Percentiles rank a stretch among this genome's conserved stretches.
Evolutionary conservation across 2,888 invertebrate species (phyloP).

Genomic region (Galerucella calmariensis): DNA sequence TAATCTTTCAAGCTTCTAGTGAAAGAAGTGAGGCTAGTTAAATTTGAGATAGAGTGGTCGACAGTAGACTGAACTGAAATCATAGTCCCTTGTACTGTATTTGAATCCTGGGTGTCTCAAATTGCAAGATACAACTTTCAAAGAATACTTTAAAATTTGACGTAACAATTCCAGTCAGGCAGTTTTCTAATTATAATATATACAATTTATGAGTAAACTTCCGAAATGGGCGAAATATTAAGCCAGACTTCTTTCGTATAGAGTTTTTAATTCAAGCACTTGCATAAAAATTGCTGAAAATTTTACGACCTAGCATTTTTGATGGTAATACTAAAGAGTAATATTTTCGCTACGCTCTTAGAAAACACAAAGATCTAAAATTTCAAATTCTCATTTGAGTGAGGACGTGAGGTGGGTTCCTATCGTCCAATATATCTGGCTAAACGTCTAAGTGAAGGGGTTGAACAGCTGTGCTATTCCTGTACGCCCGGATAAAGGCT

Average conservation of each 20-base stretch:
- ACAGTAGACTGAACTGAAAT: no score
- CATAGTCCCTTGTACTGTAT: no score
- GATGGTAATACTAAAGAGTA: conserved; percentile 42
- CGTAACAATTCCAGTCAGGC: neutral
- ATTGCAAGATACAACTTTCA: neutral
- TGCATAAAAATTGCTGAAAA: conserved; percentile 35
- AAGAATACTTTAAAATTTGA: neutral
- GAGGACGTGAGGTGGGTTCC: conserved; percentile 49
- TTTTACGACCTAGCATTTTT: conserved; percentile 35
- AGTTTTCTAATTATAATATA: neutral
- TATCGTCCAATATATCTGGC: conserved; percentile 38
- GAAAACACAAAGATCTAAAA: conserved; percentile 55
- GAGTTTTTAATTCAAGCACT: conserved; percentile 21
- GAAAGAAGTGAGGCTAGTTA: no score
- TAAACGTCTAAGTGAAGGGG: conserved; percentile 38
- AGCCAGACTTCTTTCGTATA: neutral
- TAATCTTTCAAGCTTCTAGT: no score
- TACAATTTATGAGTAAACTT: neutral
- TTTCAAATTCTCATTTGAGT: conserved; percentile 51
- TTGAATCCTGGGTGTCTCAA: neutral
- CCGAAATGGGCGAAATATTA: neutral
- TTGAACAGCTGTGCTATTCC: conserved; percentile 42
- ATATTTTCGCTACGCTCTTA: conserved; percentile 55
- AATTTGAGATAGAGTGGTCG: no score
- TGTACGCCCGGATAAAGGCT: conserved; percentile 31